These are phyloP conservation scores for Stomorhina lunata DNA, from an alignment of 2,888 invertebrate genomes.

Conservation along the genomic window DNA sequence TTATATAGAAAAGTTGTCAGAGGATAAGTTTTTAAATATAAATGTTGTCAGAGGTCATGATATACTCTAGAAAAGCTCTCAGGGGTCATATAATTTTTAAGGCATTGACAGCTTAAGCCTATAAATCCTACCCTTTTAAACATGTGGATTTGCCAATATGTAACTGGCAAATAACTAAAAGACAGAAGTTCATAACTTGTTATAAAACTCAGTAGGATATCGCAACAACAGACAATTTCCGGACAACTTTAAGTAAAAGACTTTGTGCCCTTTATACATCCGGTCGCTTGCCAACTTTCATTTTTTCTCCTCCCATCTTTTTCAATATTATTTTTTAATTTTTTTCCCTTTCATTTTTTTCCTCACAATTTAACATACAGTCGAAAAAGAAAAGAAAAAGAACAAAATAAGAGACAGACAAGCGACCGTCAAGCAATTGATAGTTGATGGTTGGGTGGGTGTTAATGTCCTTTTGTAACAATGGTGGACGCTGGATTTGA, in stretches of 20 bases:
- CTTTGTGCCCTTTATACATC: conserved; percentile 62
- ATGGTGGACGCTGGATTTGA: conserved; percentile 6
- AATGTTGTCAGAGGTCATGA: too few relatives aligned
- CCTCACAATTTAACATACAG: conserved; percentile 20
- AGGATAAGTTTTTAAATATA: too few relatives aligned
- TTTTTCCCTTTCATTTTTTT: conserved; percentile 28
- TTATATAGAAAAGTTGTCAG: too few relatives aligned
- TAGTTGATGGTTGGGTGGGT: conserved; percentile 26
- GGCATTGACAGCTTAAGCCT: too few relatives aligned
- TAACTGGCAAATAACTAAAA: conserved; percentile 18
- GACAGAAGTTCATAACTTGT: conserved; percentile 74
- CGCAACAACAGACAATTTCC: conserved; percentile 78
- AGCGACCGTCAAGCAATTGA: conserved; percentile 38
- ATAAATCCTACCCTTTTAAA: too few relatives aligned
- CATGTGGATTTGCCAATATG: too few relatives aligned
- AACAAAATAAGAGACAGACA: conserved; percentile 4
- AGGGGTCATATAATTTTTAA: too few relatives aligned
- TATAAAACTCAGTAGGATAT: conserved; percentile 77
- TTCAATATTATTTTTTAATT: neutral
- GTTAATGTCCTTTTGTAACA: neutral
- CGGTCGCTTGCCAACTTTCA: conserved; percentile 61
- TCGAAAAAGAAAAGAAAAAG: conserved; percentile 14
- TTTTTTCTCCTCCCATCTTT: neutral
- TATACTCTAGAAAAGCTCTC: too few relatives aligned
- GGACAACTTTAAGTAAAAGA: conserved; percentile 75